These are phyloP conservation scores for Emmelina monodactyla DNA, from an alignment of 2,888 invertebrate species.

Conservation along the genomic window DNA sequence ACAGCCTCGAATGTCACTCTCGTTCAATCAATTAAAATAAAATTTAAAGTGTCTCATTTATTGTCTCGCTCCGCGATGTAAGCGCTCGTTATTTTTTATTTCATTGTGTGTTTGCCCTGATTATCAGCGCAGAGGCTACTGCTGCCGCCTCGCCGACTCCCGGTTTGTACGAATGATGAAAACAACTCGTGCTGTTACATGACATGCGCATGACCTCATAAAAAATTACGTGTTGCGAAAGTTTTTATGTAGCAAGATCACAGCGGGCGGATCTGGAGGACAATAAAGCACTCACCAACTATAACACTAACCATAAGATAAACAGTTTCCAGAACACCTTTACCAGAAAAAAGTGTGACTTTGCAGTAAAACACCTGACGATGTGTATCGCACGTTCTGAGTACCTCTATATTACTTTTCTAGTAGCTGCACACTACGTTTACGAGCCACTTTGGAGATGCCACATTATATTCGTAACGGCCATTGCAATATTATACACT, in stretches of 20 bases:
- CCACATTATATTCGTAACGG: slow-evolving; percentile 55
- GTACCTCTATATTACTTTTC: slow-evolving; percentile 64
- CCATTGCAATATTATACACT: slow-evolving; percentile 60
- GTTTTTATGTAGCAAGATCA: slow-evolving; percentile 30
- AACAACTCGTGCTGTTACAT: slow-evolving; percentile 6
- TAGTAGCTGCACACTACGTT: slow-evolving; percentile 60
- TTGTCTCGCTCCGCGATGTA: slow-evolving; percentile 25
- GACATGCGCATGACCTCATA: slow-evolving; percentile 5
- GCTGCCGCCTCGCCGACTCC: no score
- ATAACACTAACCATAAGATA: slow-evolving; percentile 40
- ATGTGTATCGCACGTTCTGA: slow-evolving; percentile 54
- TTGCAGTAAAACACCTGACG: slow-evolving; percentile 44
- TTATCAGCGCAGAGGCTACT: no score
- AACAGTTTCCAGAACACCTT: slow-evolving; percentile 50
- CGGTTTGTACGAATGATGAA: no score
- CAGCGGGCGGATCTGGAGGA: slow-evolving; percentile 28
- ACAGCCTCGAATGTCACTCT: slow-evolving; percentile 62
- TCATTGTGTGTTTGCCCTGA: no score
- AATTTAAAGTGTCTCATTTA: slow-evolving; percentile 37
- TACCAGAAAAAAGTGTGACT: slow-evolving; percentile 48
- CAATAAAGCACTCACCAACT: slow-evolving; percentile 2
- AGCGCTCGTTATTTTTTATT: slow-evolving; percentile 15
- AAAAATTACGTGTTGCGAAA: slow-evolving; percentile 29
- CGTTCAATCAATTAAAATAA: slow-evolving; percentile 48
- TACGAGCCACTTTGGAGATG: slow-evolving; percentile 61